A percentile compares a stretch with the other conserved stretches of the same genome.
phyloP scores from a whole-genome alignment of 1,140 invertebrate genomes.

The Zaprionus capensis region DNA sequence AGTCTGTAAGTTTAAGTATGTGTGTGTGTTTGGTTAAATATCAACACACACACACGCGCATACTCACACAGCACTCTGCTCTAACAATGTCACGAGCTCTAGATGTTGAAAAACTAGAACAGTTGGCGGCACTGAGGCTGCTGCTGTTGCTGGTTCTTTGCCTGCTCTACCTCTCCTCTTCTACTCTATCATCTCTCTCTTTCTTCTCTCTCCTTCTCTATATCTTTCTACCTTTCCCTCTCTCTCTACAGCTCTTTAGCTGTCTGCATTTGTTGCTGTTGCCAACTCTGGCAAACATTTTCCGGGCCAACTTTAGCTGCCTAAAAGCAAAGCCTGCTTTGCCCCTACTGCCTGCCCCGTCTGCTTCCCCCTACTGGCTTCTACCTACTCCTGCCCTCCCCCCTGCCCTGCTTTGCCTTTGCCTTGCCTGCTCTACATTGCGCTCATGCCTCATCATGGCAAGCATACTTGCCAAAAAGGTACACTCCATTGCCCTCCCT shows the following conservation, averaged over 20 bases:
- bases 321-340: slow-evolving; percentile 32
- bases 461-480: slow-evolving; percentile 53
- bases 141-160: slow-evolving; percentile 23
- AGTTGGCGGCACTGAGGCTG: slow-evolving; percentile 58
- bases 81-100: slow-evolving; percentile 81
- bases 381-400: not conserved
- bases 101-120: slow-evolving; percentile 78
- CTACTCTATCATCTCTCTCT: not conserved
- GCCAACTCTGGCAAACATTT: slow-evolving; percentile 68
- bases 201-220: not conserved
- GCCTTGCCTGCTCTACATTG: slow-evolving; percentile 14
- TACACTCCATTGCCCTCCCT: slow-evolving; percentile 4
- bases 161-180: not conserved
- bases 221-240: slow-evolving; percentile 4
- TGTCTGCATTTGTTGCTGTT: slow-evolving; percentile 36
- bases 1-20: not conserved
- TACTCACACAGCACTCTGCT: slow-evolving; percentile 28
- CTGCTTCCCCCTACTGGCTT: not conserved
- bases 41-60: slow-evolving; percentile 23
- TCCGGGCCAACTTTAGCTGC: slow-evolving; percentile 64
- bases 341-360: not conserved
- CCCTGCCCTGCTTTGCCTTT: not conserved
- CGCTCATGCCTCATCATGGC: slow-evolving; percentile 34
- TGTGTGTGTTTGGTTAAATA: slow-evolving; percentile 24
- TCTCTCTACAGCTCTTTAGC: not conserved